These are phyloP conservation scores for Sminthurinus aureus DNA, from an alignment of 2,888 invertebrate species.

Conservation along the genomic window DNA sequence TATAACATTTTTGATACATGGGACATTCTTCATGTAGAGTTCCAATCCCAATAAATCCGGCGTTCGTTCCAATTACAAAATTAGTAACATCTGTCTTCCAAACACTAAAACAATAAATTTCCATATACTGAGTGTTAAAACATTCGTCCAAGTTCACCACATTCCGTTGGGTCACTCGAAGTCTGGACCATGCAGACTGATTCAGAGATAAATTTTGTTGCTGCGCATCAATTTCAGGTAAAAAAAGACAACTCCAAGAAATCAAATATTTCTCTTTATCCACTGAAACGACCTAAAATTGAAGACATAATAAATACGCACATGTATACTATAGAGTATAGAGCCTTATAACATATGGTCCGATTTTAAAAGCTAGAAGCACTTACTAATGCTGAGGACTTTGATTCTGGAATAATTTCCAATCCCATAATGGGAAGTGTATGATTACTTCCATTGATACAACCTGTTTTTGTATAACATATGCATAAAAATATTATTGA, in stretches of 20 bases:
- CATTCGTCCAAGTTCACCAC: slow-evolving; percentile 33
- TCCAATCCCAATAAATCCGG: slow-evolving; percentile 40
- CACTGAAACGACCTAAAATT: slow-evolving; percentile 42
- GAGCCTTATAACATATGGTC: background rate
- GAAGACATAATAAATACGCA: background rate
- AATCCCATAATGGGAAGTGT: slow-evolving; percentile 46
- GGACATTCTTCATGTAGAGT: slow-evolving; percentile 34
- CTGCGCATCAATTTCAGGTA: slow-evolving; percentile 27
- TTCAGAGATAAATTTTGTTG: slow-evolving; percentile 34
- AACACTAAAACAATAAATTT: slow-evolving; percentile 27
- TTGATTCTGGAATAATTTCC: slow-evolving; percentile 49
- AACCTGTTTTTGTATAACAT: slow-evolving; percentile 37
- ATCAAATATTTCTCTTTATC: slow-evolving; percentile 49
- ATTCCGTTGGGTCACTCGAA: slow-evolving; percentile 45
- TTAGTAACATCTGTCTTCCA: slow-evolving; percentile 33
- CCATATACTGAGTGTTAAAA: slow-evolving; percentile 25
- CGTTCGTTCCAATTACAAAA: slow-evolving; percentile 40
- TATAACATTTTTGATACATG: slow-evolving; percentile 33
- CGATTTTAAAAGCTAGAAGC: background rate
- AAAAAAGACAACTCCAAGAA: slow-evolving; percentile 50
- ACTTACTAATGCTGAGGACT: slow-evolving; percentile 48
- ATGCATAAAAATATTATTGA: background rate
- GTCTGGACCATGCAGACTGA: slow-evolving; percentile 50
- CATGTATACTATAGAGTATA: too few relatives aligned
- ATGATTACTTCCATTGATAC: slow-evolving; percentile 43